phyloP scores from a whole-genome alignment of 2,888 invertebrate species.

The Rhyacophila evoluta region DNA sequence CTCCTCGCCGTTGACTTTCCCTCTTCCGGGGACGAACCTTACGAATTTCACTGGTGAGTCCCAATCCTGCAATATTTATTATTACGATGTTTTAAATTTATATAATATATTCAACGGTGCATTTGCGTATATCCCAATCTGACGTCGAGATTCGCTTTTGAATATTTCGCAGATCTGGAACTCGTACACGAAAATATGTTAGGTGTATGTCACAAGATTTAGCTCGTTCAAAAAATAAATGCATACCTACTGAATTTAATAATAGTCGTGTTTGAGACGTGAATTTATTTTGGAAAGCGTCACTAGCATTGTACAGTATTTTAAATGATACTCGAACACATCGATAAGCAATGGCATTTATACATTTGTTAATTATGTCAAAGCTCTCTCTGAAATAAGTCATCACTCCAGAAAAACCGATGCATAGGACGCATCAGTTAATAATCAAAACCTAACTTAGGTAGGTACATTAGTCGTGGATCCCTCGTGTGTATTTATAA shows the following conservation, averaged over 20 bases:
- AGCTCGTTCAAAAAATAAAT: conserved; percentile 20
- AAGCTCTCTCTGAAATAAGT: neutral
- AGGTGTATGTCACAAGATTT: conserved; percentile 13
- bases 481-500: conserved; percentile 22
- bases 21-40: conserved; percentile 39
- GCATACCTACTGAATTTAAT: neutral
- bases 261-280: neutral
- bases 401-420: too few species aligned
- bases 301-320: neutral
- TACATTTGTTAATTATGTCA: neutral
- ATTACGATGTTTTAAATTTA: neutral
- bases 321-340: neutral
- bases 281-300: conserved; percentile 3
- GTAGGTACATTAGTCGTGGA: neutral
- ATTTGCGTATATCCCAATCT: neutral
- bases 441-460: too few species aligned
- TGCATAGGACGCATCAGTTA: too few species aligned
- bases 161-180: conserved; percentile 2
- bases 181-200: neutral
- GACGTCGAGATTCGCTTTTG: neutral
- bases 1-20: conserved; percentile 42
- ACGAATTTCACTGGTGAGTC: conserved; percentile 44
- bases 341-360: too few species aligned
- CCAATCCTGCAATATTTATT: neutral
- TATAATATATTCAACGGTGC: neutral